Conservation (phyloP, 2,113 vertebrate genomes). For the Junco hyemalis region DNA sequence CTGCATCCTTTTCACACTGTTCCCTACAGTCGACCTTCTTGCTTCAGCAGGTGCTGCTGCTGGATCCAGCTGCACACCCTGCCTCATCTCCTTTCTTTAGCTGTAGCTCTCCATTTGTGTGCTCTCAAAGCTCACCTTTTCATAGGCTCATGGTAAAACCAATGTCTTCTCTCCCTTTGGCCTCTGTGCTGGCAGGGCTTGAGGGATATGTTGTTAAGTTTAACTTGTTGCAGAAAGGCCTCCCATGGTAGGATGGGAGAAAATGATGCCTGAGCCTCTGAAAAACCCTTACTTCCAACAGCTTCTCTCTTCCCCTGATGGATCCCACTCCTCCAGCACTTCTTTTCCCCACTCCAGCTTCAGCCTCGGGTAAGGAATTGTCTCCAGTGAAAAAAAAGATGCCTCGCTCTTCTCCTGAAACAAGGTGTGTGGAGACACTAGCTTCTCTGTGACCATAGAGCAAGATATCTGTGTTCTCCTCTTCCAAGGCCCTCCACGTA, state of each 20-base stretch:
- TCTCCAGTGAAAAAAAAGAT: background rate
- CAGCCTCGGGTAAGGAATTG: background rate
- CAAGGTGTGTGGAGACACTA: background rate
- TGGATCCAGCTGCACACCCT: background rate
- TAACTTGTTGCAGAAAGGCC: background rate
- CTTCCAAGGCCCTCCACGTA: background rate
- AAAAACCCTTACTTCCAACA: background rate
- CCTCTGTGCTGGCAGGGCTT: background rate
- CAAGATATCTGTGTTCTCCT: background rate
- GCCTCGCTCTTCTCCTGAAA: background rate
- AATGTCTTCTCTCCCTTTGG: slow-evolving; percentile 35
- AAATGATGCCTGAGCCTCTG: background rate
- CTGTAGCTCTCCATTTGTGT: background rate
- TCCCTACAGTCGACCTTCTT: background rate
- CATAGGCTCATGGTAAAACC: slow-evolving; percentile 2
- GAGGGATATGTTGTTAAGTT: background rate
- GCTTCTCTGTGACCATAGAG: background rate
- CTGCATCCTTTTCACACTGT: background rate
- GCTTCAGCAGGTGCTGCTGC: background rate
- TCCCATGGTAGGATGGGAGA: background rate
- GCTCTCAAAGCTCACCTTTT: background rate
- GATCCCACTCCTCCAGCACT: background rate
- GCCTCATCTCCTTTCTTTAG: background rate
- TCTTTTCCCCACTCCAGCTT: background rate
- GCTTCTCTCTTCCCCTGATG: background rate